Percentiles rank a stretch among this genome's conserved stretches.
Conservation (phyloP, 2,113 vertebrate species). For the Lophotis ruficrista region DNA sequence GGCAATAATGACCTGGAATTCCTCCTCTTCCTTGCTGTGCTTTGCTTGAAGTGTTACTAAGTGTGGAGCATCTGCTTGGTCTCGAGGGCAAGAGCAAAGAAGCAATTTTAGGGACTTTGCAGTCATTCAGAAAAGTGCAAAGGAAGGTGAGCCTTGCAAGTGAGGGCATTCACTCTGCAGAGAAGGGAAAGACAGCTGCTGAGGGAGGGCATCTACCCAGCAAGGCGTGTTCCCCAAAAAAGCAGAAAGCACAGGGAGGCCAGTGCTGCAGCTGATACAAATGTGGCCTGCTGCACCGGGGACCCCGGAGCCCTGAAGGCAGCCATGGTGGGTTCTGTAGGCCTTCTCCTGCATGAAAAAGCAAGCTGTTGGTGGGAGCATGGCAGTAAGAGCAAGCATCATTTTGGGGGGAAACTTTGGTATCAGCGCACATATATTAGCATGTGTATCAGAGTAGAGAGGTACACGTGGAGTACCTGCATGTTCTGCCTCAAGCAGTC, state of each 20-base stretch:
- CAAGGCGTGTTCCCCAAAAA: not conserved
- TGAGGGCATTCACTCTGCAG: not conserved
- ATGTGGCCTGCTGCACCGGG: too few relatives aligned
- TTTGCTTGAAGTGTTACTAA: too few relatives aligned
- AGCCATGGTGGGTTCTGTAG: not conserved
- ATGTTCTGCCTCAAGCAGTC: fast-evolving
- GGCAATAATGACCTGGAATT: too few relatives aligned
- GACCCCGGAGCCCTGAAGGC: fast-evolving
- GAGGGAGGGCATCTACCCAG: not conserved
- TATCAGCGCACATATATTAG: fast-evolving
- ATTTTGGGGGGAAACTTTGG: not conserved
- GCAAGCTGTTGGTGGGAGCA: not conserved
- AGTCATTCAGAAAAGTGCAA: not conserved
- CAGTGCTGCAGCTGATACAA: not conserved
- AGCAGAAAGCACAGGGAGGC: not conserved
- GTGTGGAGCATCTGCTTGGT: not conserved
- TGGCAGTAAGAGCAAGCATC: not conserved
- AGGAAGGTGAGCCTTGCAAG: not conserved
- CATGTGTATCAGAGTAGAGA: fast-evolving
- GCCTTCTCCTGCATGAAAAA: not conserved
- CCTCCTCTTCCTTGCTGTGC: not conserved
- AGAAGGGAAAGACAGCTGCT: not conserved
- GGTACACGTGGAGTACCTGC: fast-evolving
- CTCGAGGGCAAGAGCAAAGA: not conserved
- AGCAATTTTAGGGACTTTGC: not conserved